Percentiles rank a stretch among this genome's conserved stretches.
Conservation (phyloP, 2,113 vertebrate genomes). For the Fregetta grallaria region DNA sequence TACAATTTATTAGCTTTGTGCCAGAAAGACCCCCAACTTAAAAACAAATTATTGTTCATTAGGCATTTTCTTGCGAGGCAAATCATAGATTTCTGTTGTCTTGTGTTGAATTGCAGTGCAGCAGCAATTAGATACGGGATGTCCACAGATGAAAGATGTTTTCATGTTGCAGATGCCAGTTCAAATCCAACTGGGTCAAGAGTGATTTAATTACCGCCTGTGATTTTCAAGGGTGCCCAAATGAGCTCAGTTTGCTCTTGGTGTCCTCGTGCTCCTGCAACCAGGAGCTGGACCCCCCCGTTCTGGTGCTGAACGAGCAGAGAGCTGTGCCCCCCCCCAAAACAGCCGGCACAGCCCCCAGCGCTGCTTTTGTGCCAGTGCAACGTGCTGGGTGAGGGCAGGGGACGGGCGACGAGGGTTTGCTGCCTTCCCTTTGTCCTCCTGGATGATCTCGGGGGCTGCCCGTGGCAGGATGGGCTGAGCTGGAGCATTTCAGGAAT, state of each 20-base stretch:
- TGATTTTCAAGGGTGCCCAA: background rate
- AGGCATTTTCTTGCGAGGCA: background rate
- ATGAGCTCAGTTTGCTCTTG: background rate
- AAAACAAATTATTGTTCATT: background rate
- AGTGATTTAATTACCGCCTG: slow-evolving; percentile 46
- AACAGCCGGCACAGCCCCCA: fast-evolving
- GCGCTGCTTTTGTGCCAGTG: fast-evolving
- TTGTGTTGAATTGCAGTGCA: background rate
- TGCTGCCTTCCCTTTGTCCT: background rate
- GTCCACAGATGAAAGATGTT: slow-evolving; percentile 7
- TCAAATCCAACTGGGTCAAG: slow-evolving; percentile 33
- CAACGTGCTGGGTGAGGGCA: background rate
- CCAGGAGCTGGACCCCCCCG: fast-evolving
- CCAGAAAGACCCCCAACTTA: background rate
- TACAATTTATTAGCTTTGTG: slow-evolving; percentile 8
- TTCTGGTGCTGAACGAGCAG: background rate
- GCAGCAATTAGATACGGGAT: background rate
- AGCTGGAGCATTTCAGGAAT: background rate
- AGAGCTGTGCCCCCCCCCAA: background rate
- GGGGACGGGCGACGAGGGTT: background rate
- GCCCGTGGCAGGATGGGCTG: fast-evolving
- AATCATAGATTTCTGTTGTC: background rate
- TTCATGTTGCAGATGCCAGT: background rate
- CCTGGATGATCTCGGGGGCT: background rate
- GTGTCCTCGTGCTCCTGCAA: fast-evolving